Percentiles rank a stretch among this genome's conserved stretches.
Evolutionary conservation across 1,140 invertebrate genomes (phyloP).

Genomic region (Onthophagus taurus): DNA sequence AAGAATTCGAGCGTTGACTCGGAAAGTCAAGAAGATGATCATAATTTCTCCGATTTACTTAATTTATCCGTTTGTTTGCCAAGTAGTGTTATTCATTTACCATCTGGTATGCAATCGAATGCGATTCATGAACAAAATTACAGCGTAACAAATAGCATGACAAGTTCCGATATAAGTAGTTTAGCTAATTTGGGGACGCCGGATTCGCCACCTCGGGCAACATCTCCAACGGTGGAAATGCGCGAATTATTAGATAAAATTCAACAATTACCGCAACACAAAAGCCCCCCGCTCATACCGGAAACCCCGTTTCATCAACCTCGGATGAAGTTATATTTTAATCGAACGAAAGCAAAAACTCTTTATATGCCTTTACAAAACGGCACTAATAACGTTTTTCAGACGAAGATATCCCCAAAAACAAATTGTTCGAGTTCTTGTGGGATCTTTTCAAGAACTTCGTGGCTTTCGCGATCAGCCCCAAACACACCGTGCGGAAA

Average conservation of each 20-base stretch:
- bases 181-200: slow-evolving; percentile 50
- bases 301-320: slow-evolving; percentile 15
- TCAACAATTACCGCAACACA: slow-evolving; percentile 47
- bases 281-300: slow-evolving; percentile 22
- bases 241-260: slow-evolving; percentile 58
- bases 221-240: slow-evolving; percentile 63
- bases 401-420: slow-evolving; percentile 12
- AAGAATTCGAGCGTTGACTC: slow-evolving; percentile 27
- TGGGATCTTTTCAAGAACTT: slow-evolving; percentile 43
- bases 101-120: slow-evolving; percentile 17
- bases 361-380: slow-evolving; percentile 46
- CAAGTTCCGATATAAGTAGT: slow-evolving; percentile 56
- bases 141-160: slow-evolving; percentile 44
- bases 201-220: slow-evolving; percentile 65
- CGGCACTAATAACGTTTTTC: slow-evolving; percentile 13
- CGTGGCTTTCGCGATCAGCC: slow-evolving; percentile 63
- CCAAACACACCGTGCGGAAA: slow-evolving; percentile 61
- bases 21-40: slow-evolving; percentile 28
- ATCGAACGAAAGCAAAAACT: slow-evolving; percentile 43
- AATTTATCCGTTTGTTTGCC: slow-evolving; percentile 33
- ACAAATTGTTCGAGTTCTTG: slow-evolving; percentile 18
- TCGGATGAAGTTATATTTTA: slow-evolving; percentile 25
- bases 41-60: slow-evolving; percentile 32
- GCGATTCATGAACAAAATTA: slow-evolving; percentile 26
- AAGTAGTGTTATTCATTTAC: slow-evolving; percentile 20